Percentiles rank a stretch among this genome's conserved stretches.
These are phyloP conservation scores for Drosophila siamana DNA, from an alignment of 2,888 invertebrate species.

Conservation along the genomic window DNA sequence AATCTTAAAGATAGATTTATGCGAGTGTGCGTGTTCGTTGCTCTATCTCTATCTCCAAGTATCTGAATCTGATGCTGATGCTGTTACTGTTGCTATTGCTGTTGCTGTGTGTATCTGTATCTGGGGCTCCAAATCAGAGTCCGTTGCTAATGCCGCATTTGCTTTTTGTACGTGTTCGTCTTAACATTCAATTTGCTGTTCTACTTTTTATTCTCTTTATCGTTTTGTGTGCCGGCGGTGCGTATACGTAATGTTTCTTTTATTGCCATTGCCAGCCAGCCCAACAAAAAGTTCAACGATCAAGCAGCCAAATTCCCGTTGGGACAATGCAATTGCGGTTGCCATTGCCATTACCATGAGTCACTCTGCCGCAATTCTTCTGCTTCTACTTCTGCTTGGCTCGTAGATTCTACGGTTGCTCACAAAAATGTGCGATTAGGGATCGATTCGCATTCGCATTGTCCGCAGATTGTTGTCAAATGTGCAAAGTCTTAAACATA, in stretches of 20 bases:
- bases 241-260: slow-evolving; percentile 63
- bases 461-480: slow-evolving; percentile 41
- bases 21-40: slow-evolving; percentile 41
- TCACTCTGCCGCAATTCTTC: slow-evolving; percentile 52
- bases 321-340: slow-evolving; percentile 56
- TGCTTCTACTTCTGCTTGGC: too few relatives aligned
- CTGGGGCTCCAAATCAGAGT: slow-evolving; percentile 43
- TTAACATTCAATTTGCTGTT: slow-evolving; percentile 72
- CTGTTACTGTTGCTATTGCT: background rate
- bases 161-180: slow-evolving; percentile 46
- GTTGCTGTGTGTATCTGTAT: slow-evolving; percentile 7
- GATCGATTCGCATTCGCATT: slow-evolving; percentile 58
- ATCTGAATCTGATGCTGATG: slow-evolving; percentile 1
- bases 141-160: slow-evolving; percentile 10
- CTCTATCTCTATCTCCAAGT: slow-evolving; percentile 12
- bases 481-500: background rate
- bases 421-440: slow-evolving; percentile 72
- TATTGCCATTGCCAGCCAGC: background rate
- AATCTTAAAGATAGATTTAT: slow-evolving; percentile 74
- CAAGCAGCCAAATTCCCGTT: slow-evolving; percentile 36
- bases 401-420: slow-evolving; percentile 23
- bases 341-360: slow-evolving; percentile 60
- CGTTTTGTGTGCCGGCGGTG: slow-evolving; percentile 21
- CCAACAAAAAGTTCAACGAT: slow-evolving; percentile 32
- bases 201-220: slow-evolving; percentile 16